Percentiles rank a stretch among this genome's conserved stretches.
Evolutionary conservation across 2,797 vertebrate species (phyloP).

Genomic region (Potorous gilbertii): DNA sequence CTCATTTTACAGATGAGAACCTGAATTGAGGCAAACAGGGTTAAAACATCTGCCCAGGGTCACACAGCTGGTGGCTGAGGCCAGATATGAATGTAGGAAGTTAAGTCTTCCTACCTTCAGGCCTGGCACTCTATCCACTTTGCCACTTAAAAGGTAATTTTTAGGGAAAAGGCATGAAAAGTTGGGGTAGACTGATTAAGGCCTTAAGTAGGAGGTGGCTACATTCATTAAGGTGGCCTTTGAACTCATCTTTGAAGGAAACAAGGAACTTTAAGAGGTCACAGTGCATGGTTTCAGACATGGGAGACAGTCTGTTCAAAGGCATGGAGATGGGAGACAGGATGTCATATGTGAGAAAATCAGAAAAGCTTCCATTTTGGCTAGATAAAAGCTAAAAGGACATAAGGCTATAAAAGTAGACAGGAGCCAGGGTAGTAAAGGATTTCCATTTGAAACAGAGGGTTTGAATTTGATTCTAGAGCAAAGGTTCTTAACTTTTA

Average conservation of each 20-base stretch:
- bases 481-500: background rate
- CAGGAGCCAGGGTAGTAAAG: background rate
- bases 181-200: background rate
- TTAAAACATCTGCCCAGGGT: background rate
- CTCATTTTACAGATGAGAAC: background rate
- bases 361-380: background rate
- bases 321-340: background rate
- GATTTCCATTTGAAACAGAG: background rate
- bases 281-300: background rate
- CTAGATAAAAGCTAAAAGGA: background rate
- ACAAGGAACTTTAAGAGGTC: background rate
- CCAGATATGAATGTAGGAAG: background rate
- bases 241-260: background rate
- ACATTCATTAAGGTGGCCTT: background rate
- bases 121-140: too few relatives aligned
- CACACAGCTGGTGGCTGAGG: background rate
- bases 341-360: background rate
- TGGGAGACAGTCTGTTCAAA: background rate
- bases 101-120: too few relatives aligned
- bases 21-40: background rate
- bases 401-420: background rate
- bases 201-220: background rate
- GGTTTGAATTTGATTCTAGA: background rate
- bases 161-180: background rate
- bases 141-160: background rate